Evolutionary conservation across 2,888 invertebrate genomes (phyloP), one percentile per base, ranked within the genome.

Genomic region (Aricia artaxerxes): DNA sequence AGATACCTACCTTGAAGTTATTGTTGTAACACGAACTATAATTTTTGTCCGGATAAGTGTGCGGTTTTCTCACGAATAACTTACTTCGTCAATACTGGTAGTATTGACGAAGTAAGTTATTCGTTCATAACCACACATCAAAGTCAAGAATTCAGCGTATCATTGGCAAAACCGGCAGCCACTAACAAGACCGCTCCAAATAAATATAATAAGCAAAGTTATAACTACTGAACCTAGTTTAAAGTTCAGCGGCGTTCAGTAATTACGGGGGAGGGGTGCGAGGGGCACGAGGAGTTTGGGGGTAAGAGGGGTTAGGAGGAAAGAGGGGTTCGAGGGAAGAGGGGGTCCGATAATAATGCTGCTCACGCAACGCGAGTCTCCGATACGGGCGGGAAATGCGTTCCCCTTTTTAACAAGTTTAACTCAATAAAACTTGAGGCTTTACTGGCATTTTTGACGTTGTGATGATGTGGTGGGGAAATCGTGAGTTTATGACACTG

Each of bases 331-430:
- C 11, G 16, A 57, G 80, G 35, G 35, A 31, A 11, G 78, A 78
- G 73, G 78, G 38, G 24, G 53, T 80, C 79, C 79, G 81, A 86
- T 87, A 84, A 81, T 84, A 82, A 89, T 86, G 84, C 88, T 81
- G 79, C 85, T 84, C 88, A 90, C 88, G 89, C 87, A 86, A 84
- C 49, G 75, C 75, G 35, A 35, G 38, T 44, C 75, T 75, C 75
- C 49, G 49, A 75, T 75, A 75, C 49, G 75, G 24, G 49, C 49
- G 75, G 75, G 49, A 75, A 75, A 75, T 24, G 75, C 75, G 49
- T 75, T 49, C 49, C 75, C 75, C 75, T 75, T 75, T 75, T 75
- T 73, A 73, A 44, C 44, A 75, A 49, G 24, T 75, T 75, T 75
- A 49, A 49, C 44, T 44, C 49, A 49, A 75, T 35, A 35, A 69